A percentile compares a stretch with the other conserved stretches of the same genome.
These are phyloP conservation scores for Cherax destructor DNA, from an alignment of 1,140 invertebrate genomes.

Conservation along the genomic window DNA sequence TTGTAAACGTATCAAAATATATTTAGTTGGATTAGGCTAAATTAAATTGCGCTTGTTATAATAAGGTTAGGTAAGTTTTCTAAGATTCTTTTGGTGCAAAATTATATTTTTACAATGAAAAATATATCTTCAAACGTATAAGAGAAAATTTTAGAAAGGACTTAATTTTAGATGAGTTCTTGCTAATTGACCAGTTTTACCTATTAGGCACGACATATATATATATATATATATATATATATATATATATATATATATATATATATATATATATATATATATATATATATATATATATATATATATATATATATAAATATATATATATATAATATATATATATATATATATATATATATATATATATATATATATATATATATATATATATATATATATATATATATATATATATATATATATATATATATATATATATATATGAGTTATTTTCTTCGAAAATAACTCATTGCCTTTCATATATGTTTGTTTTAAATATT, in stretches of 20 bases:
- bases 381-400: constrained; percentile 12
- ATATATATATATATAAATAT: constrained; percentile 8
- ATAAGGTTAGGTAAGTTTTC: no score
- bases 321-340: not conserved
- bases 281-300: constrained; percentile 12
- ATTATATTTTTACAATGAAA: no score
- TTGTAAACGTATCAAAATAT: not conserved
- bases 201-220: no score
- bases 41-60: no score
- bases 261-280: constrained; percentile 12
- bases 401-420: constrained; percentile 12
- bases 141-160: no score
- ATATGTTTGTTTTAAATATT: not conserved
- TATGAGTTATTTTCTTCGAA: not conserved
- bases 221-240: no score
- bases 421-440: constrained; percentile 12
- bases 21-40: no score
- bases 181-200: no score
- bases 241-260: constrained; percentile 12
- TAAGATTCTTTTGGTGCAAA: no score
- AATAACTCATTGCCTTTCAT: not conserved
- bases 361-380: constrained; percentile 12
- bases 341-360: constrained; percentile 12
- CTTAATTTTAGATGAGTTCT: no score
- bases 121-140: no score